A percentile compares a stretch with the other conserved stretches of the same genome.
Conservation (phyloP, 2,797 vertebrate species). For the Sebastes hubbsi region DNA sequence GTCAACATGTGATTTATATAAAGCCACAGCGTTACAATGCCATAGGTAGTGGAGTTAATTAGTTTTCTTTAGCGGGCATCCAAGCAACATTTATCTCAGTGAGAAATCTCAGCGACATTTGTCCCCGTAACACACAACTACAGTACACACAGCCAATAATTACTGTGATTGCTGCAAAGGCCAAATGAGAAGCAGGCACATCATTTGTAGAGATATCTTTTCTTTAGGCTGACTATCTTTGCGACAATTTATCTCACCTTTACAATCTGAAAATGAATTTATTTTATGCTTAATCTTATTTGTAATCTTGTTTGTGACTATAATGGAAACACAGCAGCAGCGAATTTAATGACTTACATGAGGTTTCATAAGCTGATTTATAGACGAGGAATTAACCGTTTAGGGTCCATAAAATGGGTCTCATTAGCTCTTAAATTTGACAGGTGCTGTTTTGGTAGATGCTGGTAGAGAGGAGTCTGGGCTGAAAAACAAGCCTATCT, state of each 20-base stretch:
- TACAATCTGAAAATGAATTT: not conserved
- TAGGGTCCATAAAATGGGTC: not conserved
- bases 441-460: not conserved
- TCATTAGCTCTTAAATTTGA: not conserved
- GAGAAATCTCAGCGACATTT: slow-evolving; percentile 63
- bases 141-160: slow-evolving; percentile 52
- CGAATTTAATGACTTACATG: not conserved
- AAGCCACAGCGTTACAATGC: slow-evolving; percentile 2
- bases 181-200: slow-evolving; percentile 37
- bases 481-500: slow-evolving; percentile 27
- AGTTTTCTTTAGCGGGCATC: slow-evolving; percentile 49
- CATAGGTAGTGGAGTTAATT: slow-evolving; percentile 61
- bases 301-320: not conserved
- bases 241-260: not conserved
- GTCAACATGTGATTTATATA: slow-evolving; percentile 26
- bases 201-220: slow-evolving; percentile 48
- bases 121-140: slow-evolving; percentile 49
- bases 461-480: not conserved
- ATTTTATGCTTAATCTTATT: not conserved
- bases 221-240: slow-evolving; percentile 20
- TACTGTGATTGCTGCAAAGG: slow-evolving; percentile 56
- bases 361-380: not conserved
- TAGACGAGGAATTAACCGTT: not conserved
- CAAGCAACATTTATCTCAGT: slow-evolving; percentile 51
- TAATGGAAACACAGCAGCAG: not conserved